Conservation (phyloP, 2,797 vertebrate species). For the Alosa sapidissima region DNA sequence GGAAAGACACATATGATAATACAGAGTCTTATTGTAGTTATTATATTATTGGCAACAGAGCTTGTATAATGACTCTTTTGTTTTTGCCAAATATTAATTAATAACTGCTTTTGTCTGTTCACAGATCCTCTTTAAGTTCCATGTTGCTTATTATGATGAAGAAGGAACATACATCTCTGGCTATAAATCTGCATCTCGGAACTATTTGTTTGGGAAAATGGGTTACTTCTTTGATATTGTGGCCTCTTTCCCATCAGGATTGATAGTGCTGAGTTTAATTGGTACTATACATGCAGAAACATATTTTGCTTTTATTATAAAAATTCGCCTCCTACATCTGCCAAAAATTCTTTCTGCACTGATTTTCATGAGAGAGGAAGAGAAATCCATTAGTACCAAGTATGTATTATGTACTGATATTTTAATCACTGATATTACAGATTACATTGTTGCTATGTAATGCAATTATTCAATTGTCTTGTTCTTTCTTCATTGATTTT, state of each 20-base stretch:
- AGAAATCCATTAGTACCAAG: conserved; percentile 39
- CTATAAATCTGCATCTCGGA: conserved; percentile 36
- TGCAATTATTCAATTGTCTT: too few species aligned
- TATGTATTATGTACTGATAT: conserved; percentile 28
- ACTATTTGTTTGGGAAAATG: conserved; percentile 39
- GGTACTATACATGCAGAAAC: neutral
- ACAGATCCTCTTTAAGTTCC: conserved; percentile 46
- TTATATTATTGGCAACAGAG: too few species aligned
- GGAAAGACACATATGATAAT: too few species aligned
- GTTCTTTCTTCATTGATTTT: too few species aligned
- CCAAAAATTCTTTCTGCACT: conserved; percentile 35
- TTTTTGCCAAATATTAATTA: neutral
- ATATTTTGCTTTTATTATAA: conserved; percentile 26
- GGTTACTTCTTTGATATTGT: conserved; percentile 43
- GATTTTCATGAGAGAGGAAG: conserved; percentile 43
- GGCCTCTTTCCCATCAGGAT: conserved; percentile 38
- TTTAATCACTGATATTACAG: neutral
- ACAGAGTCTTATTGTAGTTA: too few species aligned
- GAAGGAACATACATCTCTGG: conserved; percentile 35
- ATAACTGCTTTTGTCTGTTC: neutral
- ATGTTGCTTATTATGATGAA: conserved; percentile 38
- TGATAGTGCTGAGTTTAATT: conserved; percentile 23
- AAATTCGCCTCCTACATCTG: conserved; percentile 34
- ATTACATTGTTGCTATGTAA: too few species aligned
- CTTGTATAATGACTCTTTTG: neutral